These are phyloP conservation scores for Boulengeromyrus knoepffleri DNA, from an alignment of 2,113 vertebrate species.

Conservation along the genomic window DNA sequence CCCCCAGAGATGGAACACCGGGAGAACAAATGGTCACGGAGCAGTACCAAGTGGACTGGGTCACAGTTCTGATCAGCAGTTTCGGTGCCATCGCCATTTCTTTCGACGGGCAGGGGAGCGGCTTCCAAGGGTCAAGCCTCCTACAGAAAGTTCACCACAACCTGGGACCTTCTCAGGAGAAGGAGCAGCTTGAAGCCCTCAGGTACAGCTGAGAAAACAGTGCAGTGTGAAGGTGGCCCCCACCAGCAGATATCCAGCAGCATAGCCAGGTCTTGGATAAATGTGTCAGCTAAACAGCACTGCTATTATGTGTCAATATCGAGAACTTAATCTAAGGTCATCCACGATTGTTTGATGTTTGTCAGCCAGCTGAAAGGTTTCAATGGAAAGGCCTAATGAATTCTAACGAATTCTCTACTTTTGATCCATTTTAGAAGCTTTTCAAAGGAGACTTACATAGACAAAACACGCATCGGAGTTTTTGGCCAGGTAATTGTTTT, in stretches of 20 bases:
- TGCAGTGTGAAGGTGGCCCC: neutral
- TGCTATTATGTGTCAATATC: neutral
- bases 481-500: constrained; percentile 77
- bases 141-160: constrained; percentile 76
- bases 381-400: neutral
- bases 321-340: neutral
- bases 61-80: constrained; percentile 83
- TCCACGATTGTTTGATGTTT: neutral
- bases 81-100: constrained; percentile 75
- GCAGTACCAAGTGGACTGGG: constrained; percentile 83
- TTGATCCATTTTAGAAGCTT: constrained; percentile 59
- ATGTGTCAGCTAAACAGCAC: neutral
- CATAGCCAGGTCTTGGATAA: neutral
- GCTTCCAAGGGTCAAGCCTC: constrained; percentile 88
- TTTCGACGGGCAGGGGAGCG: constrained; percentile 86
- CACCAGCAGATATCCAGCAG: neutral
- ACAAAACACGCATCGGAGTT: constrained; percentile 77
- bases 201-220: constrained; percentile 53
- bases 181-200: constrained; percentile 82
- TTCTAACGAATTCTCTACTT: neutral
- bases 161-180: constrained; percentile 76
- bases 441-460: constrained; percentile 74
- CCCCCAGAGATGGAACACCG: constrained; percentile 75
- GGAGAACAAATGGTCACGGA: constrained; percentile 87
- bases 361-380: neutral